Base-by-base conservation (phyloP, 2,888 invertebrate species). In the Apamea monoglypha region DNA sequence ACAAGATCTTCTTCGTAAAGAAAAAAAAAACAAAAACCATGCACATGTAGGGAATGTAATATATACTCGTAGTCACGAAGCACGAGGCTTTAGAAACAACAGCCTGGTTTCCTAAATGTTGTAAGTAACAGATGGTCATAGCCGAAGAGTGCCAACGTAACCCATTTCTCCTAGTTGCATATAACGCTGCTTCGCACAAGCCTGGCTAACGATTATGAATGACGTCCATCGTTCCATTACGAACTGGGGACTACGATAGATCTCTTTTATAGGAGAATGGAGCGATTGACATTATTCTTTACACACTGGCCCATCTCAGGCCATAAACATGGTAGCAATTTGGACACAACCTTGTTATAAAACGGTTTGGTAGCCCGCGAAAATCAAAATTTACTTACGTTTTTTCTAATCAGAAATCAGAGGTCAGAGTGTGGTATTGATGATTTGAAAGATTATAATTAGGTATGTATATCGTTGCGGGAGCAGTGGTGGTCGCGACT, bases 201-300 rank as follows among this genome's bases (percentile, higher is more conserved):
- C 69, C 69, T 73, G 14, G 63, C 85, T 84, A 84, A 84, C 77
- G 84, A 84, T 85, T 85, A 85, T 81, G 85, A 78, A 84, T 77
- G 85, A 81, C 81, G 72, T 69, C 85, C 77, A 77, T 76, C 69
- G 72, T 59, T 64, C 85, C 75, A 82, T 84, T 85, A 74, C 84
- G 67, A 56, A 53, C 67, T n/a, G 5, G 74, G 68, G 44, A 82
- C 56, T 50, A 71, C 82, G 40, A 84, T 84, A 84, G 59, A 81
- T 84, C 81, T 84, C 74, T 81, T 84, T 76, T 83, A 81, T 76
- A 84, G 80, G 56, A 56, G 50, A 72, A 59, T 66, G 61, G 72
- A 76, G 72, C 71, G 47, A 84, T 84, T 73, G 75, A 40, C 44
- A 70, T 79, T 59, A 53, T 76, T 70, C 72, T 84, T 83, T 73